Conservation (phyloP, 2,888 invertebrate species). For the Teleiodes luculella region DNA sequence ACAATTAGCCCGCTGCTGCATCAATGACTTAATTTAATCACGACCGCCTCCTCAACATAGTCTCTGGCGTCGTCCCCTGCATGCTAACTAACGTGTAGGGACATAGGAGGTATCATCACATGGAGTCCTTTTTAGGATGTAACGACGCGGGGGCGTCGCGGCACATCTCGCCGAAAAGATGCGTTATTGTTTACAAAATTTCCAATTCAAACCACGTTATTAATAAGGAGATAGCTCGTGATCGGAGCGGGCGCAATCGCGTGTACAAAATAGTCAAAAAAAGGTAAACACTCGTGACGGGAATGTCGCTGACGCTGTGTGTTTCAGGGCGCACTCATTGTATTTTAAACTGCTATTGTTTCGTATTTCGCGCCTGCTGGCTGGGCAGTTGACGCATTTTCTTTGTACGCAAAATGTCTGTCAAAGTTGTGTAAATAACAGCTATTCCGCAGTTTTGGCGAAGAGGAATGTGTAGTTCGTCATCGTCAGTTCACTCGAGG, state of each 20-base stretch:
- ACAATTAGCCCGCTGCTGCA: slow-evolving; percentile 57
- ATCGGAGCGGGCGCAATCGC: slow-evolving; percentile 40
- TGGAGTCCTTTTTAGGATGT: neutral
- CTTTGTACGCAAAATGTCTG: slow-evolving; percentile 35
- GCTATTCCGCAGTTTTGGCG: slow-evolving; percentile 18
- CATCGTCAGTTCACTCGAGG: too few relatives aligned
- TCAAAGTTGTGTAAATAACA: slow-evolving; percentile 41
- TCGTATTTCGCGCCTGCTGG: slow-evolving; percentile 68
- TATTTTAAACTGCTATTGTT: slow-evolving; percentile 75
- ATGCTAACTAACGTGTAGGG: slow-evolving; percentile 36
- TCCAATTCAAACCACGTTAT: slow-evolving; percentile 69
- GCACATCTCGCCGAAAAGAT: neutral
- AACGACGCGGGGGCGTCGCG: slow-evolving; percentile 15
- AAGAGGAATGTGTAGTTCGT: neutral
- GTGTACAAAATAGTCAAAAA: slow-evolving; percentile 69
- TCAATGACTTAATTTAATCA: slow-evolving; percentile 50
- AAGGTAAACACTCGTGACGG: slow-evolving; percentile 72
- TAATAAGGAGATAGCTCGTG: slow-evolving; percentile 66
- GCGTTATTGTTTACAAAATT: slow-evolving; percentile 38
- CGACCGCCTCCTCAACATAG: slow-evolving; percentile 52
- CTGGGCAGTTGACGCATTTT: slow-evolving; percentile 20
- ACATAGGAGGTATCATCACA: neutral
- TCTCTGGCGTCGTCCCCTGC: slow-evolving; percentile 35
- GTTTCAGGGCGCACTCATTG: slow-evolving; percentile 70
- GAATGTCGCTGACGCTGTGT: slow-evolving; percentile 68